Evolutionary conservation across 2,888 invertebrate genomes (phyloP).

Genomic region (Priapulus caudatus): DNA sequence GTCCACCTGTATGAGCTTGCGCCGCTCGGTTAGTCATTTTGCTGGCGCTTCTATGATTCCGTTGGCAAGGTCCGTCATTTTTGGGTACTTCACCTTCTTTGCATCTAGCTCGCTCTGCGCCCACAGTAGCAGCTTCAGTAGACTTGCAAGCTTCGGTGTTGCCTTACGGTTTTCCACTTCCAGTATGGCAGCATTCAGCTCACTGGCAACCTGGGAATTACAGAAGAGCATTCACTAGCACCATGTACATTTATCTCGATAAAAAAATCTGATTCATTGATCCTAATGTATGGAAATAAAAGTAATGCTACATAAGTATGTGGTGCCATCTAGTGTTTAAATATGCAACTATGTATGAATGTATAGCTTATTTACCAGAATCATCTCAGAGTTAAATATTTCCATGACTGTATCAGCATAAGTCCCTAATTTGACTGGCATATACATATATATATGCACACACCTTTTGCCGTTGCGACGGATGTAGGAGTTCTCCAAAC

Average conservation of each 20-base stretch:
- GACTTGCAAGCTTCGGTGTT: slow-evolving; percentile 76
- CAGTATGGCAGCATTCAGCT: slow-evolving; percentile 91
- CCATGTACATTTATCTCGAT: slow-evolving; percentile 43
- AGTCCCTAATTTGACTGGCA: too few relatives aligned
- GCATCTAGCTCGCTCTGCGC: slow-evolving; percentile 88
- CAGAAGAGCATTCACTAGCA: slow-evolving; percentile 1
- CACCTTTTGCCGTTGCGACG: slow-evolving; percentile 69
- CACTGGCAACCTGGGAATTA: slow-evolving; percentile 59
- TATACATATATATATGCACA: too few relatives aligned
- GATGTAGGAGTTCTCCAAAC: slow-evolving; percentile 82
- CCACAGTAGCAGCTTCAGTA: slow-evolving; percentile 86
- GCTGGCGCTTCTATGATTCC: not conserved
- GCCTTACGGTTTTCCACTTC: slow-evolving; percentile 71
- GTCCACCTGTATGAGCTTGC: too few relatives aligned
- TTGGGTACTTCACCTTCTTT: slow-evolving; percentile 85
- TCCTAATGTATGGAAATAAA: too few relatives aligned
- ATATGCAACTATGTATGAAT: too few relatives aligned
- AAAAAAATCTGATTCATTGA: slow-evolving; percentile 10
- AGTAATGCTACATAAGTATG: too few relatives aligned
- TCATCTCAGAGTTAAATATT: too few relatives aligned
- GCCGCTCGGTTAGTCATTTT: not conserved
- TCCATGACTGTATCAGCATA: too few relatives aligned
- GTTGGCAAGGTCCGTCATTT: slow-evolving; percentile 75
- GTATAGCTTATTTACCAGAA: too few relatives aligned
- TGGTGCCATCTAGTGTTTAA: too few relatives aligned